Percentiles rank a stretch among this genome's conserved stretches.
phyloP scores from a whole-genome alignment of 2,113 vertebrate species.

The Platanista minor region DNA sequence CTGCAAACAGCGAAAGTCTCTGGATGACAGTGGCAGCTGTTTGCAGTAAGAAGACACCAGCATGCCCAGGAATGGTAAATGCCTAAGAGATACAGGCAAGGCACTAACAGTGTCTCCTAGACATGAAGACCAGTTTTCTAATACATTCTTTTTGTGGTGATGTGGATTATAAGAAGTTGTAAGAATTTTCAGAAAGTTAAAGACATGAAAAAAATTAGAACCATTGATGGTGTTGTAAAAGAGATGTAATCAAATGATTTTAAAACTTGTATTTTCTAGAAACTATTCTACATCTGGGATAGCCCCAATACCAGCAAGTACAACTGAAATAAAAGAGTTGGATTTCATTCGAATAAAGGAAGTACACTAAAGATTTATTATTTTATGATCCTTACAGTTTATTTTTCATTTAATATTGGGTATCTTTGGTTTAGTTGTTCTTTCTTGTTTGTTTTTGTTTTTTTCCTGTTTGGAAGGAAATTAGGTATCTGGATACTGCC shows the following conservation, averaged over 20 bases:
- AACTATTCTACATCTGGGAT: not conserved
- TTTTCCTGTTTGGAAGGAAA: not conserved
- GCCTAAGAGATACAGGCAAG: not conserved
- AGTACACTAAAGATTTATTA: not conserved
- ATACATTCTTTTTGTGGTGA: not conserved
- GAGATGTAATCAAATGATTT: not conserved
- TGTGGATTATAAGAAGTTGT: not conserved
- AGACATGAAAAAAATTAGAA: not conserved
- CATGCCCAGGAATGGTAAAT: not conserved
- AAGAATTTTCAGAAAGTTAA: not conserved
- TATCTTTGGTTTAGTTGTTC: not conserved
- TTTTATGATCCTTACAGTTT: not conserved
- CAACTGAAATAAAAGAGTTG: not conserved
- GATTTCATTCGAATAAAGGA: not conserved
- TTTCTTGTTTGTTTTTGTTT: not conserved
- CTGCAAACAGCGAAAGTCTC: not conserved
- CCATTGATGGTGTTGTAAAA: not conserved
- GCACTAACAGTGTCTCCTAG: not conserved
- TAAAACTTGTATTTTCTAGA: not conserved
- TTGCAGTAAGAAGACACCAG: not conserved
- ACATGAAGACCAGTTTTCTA: not conserved
- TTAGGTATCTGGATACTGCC: not conserved
- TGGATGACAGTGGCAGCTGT: not conserved
- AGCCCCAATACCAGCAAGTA: not conserved
- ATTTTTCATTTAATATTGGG: not conserved